A percentile compares a stretch with the other conserved stretches of the same genome.
Evolutionary conservation across 2,113 vertebrate genomes (phyloP).

Genomic region (Ageneiosus marmoratus): DNA sequence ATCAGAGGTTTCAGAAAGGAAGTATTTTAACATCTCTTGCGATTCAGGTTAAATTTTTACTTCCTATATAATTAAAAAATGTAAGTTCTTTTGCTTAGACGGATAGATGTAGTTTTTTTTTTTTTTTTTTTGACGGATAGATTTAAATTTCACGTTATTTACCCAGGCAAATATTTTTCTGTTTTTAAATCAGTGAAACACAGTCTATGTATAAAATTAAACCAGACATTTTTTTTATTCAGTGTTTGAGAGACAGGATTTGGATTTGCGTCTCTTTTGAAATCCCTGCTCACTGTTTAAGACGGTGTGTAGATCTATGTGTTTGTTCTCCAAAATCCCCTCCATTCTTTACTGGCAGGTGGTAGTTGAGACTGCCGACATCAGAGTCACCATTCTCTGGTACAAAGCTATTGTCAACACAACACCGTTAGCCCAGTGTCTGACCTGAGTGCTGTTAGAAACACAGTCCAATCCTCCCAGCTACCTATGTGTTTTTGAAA

Average conservation of each 20-base stretch:
- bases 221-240: background rate
- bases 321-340: constrained; percentile 51
- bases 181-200: background rate
- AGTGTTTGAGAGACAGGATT: constrained; percentile 6
- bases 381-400: constrained; percentile 48
- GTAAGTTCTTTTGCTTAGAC: too few relatives aligned
- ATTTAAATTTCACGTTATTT: background rate
- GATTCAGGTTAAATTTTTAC: background rate
- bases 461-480: constrained; percentile 23
- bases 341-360: constrained; percentile 57
- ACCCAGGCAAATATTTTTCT: background rate
- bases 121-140: too few relatives aligned
- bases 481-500: constrained; percentile 38
- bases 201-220: background rate
- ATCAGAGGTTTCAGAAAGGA: background rate
- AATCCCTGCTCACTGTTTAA: constrained; percentile 24
- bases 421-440: constrained; percentile 41
- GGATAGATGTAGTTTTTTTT: too few relatives aligned
- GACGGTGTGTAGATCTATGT: constrained; percentile 39
- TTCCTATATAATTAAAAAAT: background rate
- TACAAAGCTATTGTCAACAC: constrained; percentile 56
- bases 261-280: background rate
- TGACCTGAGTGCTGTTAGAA: constrained; percentile 41
- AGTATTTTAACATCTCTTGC: background rate
- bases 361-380: constrained; percentile 51